Evolutionary conservation across 2,797 vertebrate species (phyloP).

Genomic region (Fistularia tabacaria): DNA sequence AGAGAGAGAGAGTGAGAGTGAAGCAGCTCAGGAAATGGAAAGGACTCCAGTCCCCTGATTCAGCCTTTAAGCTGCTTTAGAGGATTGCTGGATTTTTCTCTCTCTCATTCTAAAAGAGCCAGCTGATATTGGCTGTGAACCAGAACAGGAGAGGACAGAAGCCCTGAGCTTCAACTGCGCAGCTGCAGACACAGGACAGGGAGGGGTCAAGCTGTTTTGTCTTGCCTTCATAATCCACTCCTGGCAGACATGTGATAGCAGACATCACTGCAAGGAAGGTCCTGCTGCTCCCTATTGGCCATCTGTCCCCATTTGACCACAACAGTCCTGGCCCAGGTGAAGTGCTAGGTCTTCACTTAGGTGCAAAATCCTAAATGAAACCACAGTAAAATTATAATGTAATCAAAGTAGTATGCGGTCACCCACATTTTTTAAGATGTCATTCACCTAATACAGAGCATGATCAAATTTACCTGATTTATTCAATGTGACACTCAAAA

Average conservation of each 20-base stretch:
- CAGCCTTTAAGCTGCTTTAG: conserved; percentile 81
- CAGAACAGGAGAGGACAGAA: conserved; percentile 49
- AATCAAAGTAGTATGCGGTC: too few relatives aligned
- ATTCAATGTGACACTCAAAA: too few relatives aligned
- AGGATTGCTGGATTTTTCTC: conserved; percentile 71
- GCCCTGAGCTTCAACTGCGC: conserved; percentile 38
- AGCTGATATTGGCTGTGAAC: conserved; percentile 62
- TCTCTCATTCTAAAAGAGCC: conserved; percentile 60
- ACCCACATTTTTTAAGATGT: too few relatives aligned
- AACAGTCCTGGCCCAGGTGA: conserved; percentile 7
- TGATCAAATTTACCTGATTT: too few relatives aligned
- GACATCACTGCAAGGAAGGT: conserved; percentile 29
- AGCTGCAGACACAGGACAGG: conserved; percentile 45
- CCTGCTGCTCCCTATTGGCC: conserved; percentile 45
- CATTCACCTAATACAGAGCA: too few relatives aligned
- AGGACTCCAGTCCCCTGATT: conserved; percentile 64
- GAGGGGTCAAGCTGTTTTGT: conserved; percentile 59
- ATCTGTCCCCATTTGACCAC: conserved; percentile 23
- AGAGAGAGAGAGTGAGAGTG: conserved; percentile 27
- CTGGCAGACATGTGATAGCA: conserved; percentile 43
- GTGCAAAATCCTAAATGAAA: too few relatives aligned
- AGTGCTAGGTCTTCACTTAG: too few relatives aligned
- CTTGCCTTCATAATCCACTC: conserved; percentile 64
- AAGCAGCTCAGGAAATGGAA: conserved; percentile 64
- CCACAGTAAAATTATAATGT: too few relatives aligned